Base-by-base conservation (phyloP, 2,888 invertebrate genomes). In the Melanchra persicariae region DNA sequence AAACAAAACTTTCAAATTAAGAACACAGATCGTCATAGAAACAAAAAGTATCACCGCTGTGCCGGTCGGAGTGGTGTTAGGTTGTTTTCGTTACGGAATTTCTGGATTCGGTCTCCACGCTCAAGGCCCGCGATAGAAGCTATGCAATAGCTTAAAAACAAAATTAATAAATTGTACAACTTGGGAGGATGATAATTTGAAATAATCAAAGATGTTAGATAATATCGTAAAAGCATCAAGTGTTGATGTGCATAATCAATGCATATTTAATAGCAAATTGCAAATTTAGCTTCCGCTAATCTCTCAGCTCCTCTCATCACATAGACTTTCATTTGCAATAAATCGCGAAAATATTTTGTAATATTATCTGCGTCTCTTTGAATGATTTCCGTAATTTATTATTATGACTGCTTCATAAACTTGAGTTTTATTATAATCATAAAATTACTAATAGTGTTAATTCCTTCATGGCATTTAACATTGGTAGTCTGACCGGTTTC, bases 301-400 rank as follows among this genome's bases (percentile, higher is more conserved):
- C 12, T 54, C 1, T 26, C n/a, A 19, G 45, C 54, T 26, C 12
- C 26, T 45, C 30, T 7, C 26, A 19, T 54, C 12, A 43, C 24
- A 24, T 47, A 51, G 45, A 19, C 24, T 43, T 70, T 45, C 24
- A 70, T 71, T 54, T 62, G 37, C 45, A 61, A 71, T 71, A 70
- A 45, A 61, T 61, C 2, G 10, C 3, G 24, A 37, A 51, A 54
- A 45, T 15, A 54, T 37, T 37, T 61, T 62, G 54, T 30, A 17
- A 37, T 30, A 47, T 24, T 69, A 7, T 6, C 22, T 59, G 24
- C 34, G 24, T 45, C 10, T 54, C 22, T 61, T 45, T 30, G 22
- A 61, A 61, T 51, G 26, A n/a, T 51, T 24, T 54, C 8, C 51
- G 5, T 64, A 52, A 30, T 17, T 52, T 52, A 61, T 45, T 37